Conservation (phyloP, 2,888 invertebrate species). For the Acanthosepion pharaonis region DNA sequence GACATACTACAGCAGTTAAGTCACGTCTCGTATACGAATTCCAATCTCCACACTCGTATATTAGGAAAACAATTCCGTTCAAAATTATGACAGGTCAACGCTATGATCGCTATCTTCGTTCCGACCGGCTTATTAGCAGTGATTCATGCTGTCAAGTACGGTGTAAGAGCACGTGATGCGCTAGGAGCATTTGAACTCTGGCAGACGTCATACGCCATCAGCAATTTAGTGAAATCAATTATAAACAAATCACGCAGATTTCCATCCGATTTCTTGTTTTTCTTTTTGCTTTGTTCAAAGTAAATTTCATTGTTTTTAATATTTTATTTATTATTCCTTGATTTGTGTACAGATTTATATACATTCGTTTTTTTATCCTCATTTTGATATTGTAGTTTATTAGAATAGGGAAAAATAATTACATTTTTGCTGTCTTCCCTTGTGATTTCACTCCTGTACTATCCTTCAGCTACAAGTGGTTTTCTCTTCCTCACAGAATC, state of each 20-base stretch:
- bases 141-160: not conserved
- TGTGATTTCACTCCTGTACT: too few relatives aligned
- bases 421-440: too few relatives aligned
- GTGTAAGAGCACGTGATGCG: not conserved
- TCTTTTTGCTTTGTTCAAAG: not conserved
- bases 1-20: not conserved
- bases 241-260: not conserved
- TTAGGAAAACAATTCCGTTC: not conserved
- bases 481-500: too few relatives aligned
- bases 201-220: conserved; percentile 33
- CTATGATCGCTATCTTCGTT: conserved; percentile 9
- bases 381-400: too few relatives aligned
- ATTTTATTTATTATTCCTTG: too few relatives aligned
- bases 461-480: too few relatives aligned
- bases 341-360: too few relatives aligned
- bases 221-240: conserved; percentile 33
- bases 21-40: not conserved
- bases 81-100: not conserved
- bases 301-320: too few relatives aligned
- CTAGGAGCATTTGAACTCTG: conserved; percentile 33
- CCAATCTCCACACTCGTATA: not conserved
- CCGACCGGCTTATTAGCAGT: not conserved
- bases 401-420: too few relatives aligned
- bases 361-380: too few relatives aligned
- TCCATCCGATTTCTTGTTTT: not conserved